Evolutionary conservation across 2,113 vertebrate species (phyloP), one percentile per base, ranked within the genome.

Genomic region (Triplophysa siluroides): DNA sequence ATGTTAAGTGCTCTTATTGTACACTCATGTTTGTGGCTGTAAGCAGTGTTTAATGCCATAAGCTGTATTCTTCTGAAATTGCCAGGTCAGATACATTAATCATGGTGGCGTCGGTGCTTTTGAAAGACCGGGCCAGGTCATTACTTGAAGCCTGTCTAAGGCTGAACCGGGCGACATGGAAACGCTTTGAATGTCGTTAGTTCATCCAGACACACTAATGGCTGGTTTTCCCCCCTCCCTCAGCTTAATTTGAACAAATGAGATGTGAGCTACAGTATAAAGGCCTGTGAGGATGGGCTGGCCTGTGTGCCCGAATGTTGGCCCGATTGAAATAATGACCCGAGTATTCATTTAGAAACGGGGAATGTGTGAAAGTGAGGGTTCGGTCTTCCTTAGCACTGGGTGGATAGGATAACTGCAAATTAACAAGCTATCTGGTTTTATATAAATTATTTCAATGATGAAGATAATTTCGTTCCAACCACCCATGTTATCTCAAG

Each of bases 21-120:
- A 33, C 87, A 33, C 14, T 73, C 45, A 76, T 45, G 61, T 89
- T 89, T 88, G 85, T 88, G 86, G 87, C 85, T 89, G 83, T 76
- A 85, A 76, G 85, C 79, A 83, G 9, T 24, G 70, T 87, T 84
- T 83, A 71, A 89, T 90, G 91, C 90, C 92, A 92, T 91, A 90
- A 91, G 86, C 83, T 82, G 89, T 92, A 90, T 93, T 92, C 88
- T 90, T 82, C 86, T 84, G 84, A 90, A 92, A 92, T 92, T 91
- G 90, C 90, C 81, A 83, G 92, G 89, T 92, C 90, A 86, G 73
- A 87, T 92, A 87, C 92, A 93, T 94, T 92, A 92, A 94, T 94
- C 92, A 93, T 87, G 78, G 88, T 79, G 83, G 85, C 87, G 86
- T 85, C 87, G 78, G 83, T 84, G 63, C 86, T 92, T 93, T 93